These are phyloP conservation scores for Copsychus sechellarum DNA, from an alignment of 2,113 vertebrate genomes.

Conservation along the genomic window DNA sequence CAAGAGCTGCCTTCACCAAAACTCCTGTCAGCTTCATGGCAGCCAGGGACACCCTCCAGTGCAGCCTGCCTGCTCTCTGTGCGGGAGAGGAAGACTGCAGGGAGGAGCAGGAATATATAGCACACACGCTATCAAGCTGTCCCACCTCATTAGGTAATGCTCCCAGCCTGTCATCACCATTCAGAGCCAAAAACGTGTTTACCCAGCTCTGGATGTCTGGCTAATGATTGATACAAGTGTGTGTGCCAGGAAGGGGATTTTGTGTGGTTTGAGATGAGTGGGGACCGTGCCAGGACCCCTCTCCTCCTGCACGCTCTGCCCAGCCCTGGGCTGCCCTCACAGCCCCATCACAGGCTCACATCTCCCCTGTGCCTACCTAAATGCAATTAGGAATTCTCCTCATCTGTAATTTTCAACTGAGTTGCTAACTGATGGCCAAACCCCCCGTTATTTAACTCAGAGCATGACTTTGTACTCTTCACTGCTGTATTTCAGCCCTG, in stretches of 20 bases:
- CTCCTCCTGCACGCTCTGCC: accelerated
- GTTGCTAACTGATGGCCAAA: not conserved
- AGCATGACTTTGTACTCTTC: not conserved
- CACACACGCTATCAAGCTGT: not conserved
- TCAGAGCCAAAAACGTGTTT: constrained; percentile 45
- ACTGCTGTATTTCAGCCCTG: not conserved
- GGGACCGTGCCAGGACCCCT: not conserved
- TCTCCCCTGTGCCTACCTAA: not conserved
- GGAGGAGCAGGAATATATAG: constrained; percentile 38
- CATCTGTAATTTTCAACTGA: not conserved
- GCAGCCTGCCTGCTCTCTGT: not conserved
- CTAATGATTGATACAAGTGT: constrained; percentile 37
- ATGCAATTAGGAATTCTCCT: not conserved
- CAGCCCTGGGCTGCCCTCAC: not conserved
- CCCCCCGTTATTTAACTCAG: not conserved
- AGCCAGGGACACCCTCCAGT: not conserved
- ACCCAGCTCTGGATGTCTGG: constrained; percentile 13
- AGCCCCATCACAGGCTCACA: not conserved
- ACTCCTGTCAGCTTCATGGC: constrained; percentile 14
- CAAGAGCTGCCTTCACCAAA: not conserved
- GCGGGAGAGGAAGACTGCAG: not conserved
- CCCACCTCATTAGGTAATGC: constrained; percentile 21
- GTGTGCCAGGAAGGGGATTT: constrained; percentile 1
- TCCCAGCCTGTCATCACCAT: not conserved
- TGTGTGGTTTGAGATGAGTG: not conserved